Conservation (phyloP, 2,113 vertebrate genomes). For the Pyrgilauda ruficollis region DNA sequence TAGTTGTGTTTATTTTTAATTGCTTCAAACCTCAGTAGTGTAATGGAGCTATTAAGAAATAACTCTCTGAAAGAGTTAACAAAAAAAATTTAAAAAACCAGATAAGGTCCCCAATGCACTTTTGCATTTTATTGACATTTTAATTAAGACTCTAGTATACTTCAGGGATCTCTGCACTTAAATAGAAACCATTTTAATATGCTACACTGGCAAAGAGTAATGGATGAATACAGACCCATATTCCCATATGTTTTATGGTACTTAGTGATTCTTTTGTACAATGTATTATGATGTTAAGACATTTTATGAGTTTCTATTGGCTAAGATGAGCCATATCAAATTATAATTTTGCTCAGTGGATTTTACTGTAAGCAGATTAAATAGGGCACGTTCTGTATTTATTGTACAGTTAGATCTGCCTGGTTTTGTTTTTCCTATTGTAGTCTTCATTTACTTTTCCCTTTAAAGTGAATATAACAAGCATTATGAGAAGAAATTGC, state of each 20-base stretch:
- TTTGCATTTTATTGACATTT: slow-evolving; percentile 78
- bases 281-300: slow-evolving; percentile 74
- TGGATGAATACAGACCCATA: slow-evolving; percentile 73
- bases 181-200: slow-evolving; percentile 80
- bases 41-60: slow-evolving; percentile 57
- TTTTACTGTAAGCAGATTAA: slow-evolving; percentile 78
- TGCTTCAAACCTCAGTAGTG: slow-evolving; percentile 32
- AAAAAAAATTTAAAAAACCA: neutral
- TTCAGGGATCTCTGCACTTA: slow-evolving; percentile 76
- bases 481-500: neutral
- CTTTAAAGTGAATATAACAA: slow-evolving; percentile 42
- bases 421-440: slow-evolving; percentile 59
- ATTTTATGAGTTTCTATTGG: slow-evolving; percentile 77
- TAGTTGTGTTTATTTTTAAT: slow-evolving; percentile 60
- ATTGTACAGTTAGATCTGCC: slow-evolving; percentile 29
- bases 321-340: slow-evolving; percentile 74
- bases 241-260: slow-evolving; percentile 75
- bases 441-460: slow-evolving; percentile 59
- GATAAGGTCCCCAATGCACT: slow-evolving; percentile 68
- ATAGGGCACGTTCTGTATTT: slow-evolving; percentile 62
- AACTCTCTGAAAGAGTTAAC: slow-evolving; percentile 63
- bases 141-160: slow-evolving; percentile 77
- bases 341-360: slow-evolving; percentile 78
- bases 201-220: slow-evolving; percentile 68
- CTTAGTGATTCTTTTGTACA: slow-evolving; percentile 75